phyloP scores from a whole-genome alignment of 2,113 vertebrate species.

The Mustela lutreola region DNA sequence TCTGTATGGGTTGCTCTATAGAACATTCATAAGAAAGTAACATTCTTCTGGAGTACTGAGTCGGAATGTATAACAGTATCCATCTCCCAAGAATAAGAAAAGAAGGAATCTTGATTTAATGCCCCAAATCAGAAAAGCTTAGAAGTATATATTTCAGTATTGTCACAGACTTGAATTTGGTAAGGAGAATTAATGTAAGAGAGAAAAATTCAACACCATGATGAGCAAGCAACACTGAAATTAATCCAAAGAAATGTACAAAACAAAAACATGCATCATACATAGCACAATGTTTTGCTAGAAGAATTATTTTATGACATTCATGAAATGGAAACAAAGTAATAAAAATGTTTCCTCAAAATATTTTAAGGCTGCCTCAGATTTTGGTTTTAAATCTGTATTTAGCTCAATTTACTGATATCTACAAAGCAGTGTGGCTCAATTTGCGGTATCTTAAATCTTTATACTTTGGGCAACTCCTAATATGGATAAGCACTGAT shows the following conservation, averaged over 20 bases:
- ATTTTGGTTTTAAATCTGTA: not conserved
- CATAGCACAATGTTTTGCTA: not conserved
- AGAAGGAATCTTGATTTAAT: constrained; percentile 39
- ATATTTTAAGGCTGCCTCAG: not conserved
- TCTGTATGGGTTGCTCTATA: not conserved
- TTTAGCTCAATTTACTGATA: not conserved
- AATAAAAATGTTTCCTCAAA: constrained; percentile 51
- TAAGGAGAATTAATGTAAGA: constrained; percentile 13
- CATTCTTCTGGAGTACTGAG: not conserved
- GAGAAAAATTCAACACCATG: constrained; percentile 22
- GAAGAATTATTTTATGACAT: constrained; percentile 32
- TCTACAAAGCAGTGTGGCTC: not conserved
- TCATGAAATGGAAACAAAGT: not conserved
- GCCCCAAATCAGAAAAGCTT: not conserved
- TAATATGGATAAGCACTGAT: not conserved
- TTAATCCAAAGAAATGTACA: not conserved
- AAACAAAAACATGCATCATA: not conserved
- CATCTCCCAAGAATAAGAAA: not conserved
- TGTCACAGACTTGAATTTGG: constrained; percentile 49
- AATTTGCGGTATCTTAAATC: not conserved
- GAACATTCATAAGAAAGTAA: not conserved
- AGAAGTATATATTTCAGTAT: not conserved
- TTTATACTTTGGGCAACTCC: not conserved
- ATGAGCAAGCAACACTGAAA: constrained; percentile 27
- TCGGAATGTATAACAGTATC: not conserved